Evolutionary conservation across 2,113 vertebrate species (phyloP).

Genomic region (Aleadryas rufinucha): DNA sequence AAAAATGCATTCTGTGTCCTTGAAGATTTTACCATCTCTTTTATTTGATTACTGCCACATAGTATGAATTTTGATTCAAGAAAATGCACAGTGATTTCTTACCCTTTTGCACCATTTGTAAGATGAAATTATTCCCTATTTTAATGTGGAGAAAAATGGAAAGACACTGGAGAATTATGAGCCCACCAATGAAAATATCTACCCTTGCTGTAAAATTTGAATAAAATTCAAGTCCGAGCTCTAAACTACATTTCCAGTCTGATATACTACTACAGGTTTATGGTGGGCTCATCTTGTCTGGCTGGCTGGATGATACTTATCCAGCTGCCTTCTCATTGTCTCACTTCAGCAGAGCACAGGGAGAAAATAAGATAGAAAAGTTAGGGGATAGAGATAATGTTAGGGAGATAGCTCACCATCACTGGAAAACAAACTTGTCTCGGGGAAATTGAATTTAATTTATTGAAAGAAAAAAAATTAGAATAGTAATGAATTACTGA

Average conservation of each 20-base stretch:
- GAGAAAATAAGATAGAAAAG: background rate
- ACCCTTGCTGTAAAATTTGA: background rate
- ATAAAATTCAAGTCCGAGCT: background rate
- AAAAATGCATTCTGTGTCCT: background rate
- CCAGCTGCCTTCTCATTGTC: background rate
- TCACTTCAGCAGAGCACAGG: background rate
- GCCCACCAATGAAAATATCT: background rate
- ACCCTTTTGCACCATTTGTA: background rate
- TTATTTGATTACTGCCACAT: background rate
- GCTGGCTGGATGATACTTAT: background rate
- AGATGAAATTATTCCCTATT: background rate
- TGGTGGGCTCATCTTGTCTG: background rate
- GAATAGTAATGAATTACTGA: background rate
- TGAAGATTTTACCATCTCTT: background rate
- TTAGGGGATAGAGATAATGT: accelerated
- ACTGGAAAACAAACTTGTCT: background rate
- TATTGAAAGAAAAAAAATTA: background rate
- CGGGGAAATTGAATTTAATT: background rate
- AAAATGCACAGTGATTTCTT: background rate
- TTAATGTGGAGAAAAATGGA: background rate
- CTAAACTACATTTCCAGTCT: background rate
- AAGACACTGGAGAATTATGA: background rate
- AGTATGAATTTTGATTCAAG: background rate
- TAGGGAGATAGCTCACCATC: background rate
- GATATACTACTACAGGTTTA: background rate